phyloP scores from a whole-genome alignment of 2,888 invertebrate species.

The Papilio elwesi region DNA sequence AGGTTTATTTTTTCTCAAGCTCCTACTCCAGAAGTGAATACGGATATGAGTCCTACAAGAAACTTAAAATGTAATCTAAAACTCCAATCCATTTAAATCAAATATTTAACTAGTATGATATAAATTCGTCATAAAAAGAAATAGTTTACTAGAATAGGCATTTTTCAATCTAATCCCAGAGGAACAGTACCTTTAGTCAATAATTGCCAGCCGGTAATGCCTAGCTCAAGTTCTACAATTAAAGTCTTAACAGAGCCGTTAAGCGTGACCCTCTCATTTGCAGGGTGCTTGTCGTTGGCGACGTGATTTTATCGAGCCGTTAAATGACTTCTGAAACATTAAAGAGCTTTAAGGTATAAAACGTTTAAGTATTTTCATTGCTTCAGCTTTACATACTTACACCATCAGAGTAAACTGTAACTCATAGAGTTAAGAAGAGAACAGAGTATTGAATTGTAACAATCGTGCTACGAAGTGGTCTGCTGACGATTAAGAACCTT shows the following conservation, averaged over 20 bases:
- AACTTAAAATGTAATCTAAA: too few relatives aligned
- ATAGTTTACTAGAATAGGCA: not conserved
- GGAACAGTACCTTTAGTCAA: slow-evolving; percentile 43
- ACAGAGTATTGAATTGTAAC: not conserved
- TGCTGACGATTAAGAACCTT: too few relatives aligned
- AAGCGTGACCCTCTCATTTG: slow-evolving; percentile 57
- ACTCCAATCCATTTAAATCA: not conserved
- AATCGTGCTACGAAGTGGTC: too few relatives aligned
- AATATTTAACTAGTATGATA: not conserved
- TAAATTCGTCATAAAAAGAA: not conserved
- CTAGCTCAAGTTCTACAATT: slow-evolving; percentile 64
- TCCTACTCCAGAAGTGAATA: too few relatives aligned
- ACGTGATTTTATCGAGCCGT: slow-evolving; percentile 55
- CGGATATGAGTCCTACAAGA: too few relatives aligned
- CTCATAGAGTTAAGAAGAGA: not conserved
- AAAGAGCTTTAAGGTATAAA: slow-evolving; percentile 36
- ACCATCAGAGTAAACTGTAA: not conserved
- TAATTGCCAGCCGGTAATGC: slow-evolving; percentile 57
- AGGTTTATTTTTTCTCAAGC: too few relatives aligned
- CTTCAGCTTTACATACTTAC: slow-evolving; percentile 16
- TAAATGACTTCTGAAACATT: slow-evolving; percentile 50
- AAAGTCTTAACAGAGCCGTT: slow-evolving; percentile 65
- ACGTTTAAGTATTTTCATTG: slow-evolving; percentile 27
- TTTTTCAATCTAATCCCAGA: slow-evolving; percentile 5
- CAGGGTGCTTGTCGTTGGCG: slow-evolving; percentile 53